Base-by-base conservation (phyloP, 2,888 invertebrate genomes). In the Pollenia amentaria region DNA sequence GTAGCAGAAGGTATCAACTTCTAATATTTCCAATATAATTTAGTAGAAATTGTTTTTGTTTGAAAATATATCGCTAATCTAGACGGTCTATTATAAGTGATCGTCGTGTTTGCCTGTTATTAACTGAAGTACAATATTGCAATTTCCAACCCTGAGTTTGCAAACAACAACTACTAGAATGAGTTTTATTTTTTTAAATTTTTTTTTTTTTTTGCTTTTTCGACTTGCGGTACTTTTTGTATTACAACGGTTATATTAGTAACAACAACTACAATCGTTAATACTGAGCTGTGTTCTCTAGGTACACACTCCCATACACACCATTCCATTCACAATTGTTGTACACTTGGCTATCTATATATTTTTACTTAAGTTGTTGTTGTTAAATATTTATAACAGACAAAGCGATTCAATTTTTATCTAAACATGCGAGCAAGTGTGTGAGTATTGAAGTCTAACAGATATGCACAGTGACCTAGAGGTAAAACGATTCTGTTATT, bases 211-310 rank as follows among this genome's bases (percentile, higher is more conserved):
- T 69, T 60, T 44, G 12, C 18, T 16, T 62, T 48, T 80, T 86
- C 83, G 83, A 48, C 80, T 89, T 89, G 88, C 80, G 85, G 88
- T 88, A 88, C 87, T 87, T 88, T 88, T 88, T 51, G 87, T 85
- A 76, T 51, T 42, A 55, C 51, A 86, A 88, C 85, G 82, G 79
- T 85, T 10, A 69, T 78, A 62, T 72, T 78, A 69, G 82, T 82
- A 85, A 40, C n/a, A 69, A 44, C 16, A 65, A 62, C 51, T 16
- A 21, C 62, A 57, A 3, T 42, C 18, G n/a, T 12, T 7, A 44
- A 44, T 44, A 29, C 29, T 6, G 29, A 29, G 29, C 6, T 29
- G 29, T 29, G 29, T 29, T 29, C 6, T 29, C 4, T 29, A 29
- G 29, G 14, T 7, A 7, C 11, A 16, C 42, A 42, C 9, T 16